phyloP scores from a whole-genome alignment of 2,797 vertebrate genomes.

The Fratercula arctica region DNA sequence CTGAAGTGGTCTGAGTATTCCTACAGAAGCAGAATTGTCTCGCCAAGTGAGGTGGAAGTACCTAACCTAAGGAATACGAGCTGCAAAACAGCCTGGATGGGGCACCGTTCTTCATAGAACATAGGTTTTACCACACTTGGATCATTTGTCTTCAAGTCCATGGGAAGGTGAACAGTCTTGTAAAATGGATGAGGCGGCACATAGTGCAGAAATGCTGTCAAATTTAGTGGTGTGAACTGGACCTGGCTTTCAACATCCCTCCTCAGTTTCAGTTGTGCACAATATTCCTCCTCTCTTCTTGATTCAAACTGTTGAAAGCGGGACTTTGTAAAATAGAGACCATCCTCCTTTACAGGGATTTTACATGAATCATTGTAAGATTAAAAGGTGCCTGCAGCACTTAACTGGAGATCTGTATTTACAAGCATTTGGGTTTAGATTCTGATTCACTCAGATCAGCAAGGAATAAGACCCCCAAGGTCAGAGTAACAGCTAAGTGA shows the following conservation, averaged over 20 bases:
- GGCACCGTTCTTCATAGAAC: neutral
- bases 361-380: neutral
- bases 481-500: neutral
- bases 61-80: neutral
- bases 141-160: neutral
- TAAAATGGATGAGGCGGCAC: neutral
- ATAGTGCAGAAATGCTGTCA: neutral
- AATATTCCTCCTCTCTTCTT: neutral
- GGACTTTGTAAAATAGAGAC: neutral
- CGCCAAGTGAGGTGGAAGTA: neutral
- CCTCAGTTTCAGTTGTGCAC: neutral
- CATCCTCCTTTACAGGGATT: neutral
- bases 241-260: neutral
- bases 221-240: neutral
- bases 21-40: neutral
- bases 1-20: neutral
- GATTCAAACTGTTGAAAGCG: neutral
- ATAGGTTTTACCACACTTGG: neutral
- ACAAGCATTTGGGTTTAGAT: neutral
- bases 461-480: neutral
- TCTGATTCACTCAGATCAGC: neutral
- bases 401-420: neutral
- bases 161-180: neutral
- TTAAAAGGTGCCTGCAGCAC: neutral
- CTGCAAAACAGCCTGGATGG: neutral